Percentiles rank a stretch among this genome's conserved stretches.
Evolutionary conservation across 2,797 vertebrate species (phyloP).

Genomic region (Sebastiscus tertius): DNA sequence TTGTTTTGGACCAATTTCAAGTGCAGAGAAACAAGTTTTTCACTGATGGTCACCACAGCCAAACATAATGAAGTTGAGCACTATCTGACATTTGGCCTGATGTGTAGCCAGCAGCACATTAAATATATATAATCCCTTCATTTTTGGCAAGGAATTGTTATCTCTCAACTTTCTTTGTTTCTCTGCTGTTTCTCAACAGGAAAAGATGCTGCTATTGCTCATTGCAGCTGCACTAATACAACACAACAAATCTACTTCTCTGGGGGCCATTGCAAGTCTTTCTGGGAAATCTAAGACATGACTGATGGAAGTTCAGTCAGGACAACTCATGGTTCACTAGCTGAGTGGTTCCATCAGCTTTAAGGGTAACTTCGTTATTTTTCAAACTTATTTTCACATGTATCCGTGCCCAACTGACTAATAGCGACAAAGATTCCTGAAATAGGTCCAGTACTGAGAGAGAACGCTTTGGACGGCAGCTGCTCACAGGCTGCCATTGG

Average conservation of each 20-base stretch:
- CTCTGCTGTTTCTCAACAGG: background rate
- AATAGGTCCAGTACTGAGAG: no score
- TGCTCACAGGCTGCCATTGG: no score
- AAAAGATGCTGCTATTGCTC: constrained; percentile 13
- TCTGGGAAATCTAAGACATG: constrained; percentile 3
- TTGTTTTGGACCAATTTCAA: constrained; percentile 3
- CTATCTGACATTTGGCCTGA: background rate
- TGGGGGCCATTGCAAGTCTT: constrained; percentile 9
- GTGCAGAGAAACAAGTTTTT: background rate
- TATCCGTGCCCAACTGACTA: no score
- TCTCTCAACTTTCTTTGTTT: background rate
- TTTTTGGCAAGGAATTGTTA: background rate
- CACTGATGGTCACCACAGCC: background rate
- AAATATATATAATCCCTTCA: background rate
- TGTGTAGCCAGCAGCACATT: background rate
- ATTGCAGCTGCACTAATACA: constrained; percentile 18
- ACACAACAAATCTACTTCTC: constrained; percentile 18
- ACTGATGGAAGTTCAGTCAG: constrained; percentile 22
- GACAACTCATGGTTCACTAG: background rate
- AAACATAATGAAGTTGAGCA: background rate
- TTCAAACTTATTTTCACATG: no score
- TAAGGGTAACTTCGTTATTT: background rate
- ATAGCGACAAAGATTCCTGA: no score
- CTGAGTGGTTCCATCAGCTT: constrained; percentile 2
- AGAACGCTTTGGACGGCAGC: no score